phyloP scores from a whole-genome alignment of 2,113 vertebrate genomes.

The Melanerpes aurifrons region DNA sequence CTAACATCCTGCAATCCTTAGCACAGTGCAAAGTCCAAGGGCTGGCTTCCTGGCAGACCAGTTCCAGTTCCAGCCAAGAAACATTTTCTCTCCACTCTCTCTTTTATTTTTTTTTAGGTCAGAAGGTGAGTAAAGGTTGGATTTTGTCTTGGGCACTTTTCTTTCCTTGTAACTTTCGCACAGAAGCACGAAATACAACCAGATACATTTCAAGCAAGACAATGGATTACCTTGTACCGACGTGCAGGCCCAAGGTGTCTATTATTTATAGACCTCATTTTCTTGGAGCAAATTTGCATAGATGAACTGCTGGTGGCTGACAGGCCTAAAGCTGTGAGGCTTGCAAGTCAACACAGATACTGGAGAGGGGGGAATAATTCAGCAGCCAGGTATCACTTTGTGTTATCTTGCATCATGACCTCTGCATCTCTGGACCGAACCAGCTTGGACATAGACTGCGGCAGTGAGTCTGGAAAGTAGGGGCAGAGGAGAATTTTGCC shows the following conservation, averaged over 20 bases:
- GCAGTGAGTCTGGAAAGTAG: not conserved
- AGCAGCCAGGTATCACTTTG: not conserved
- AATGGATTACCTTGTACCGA: constrained; percentile 1
- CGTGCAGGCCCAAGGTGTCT: constrained; percentile 51
- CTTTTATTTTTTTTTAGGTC: not conserved
- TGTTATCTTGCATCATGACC: not conserved
- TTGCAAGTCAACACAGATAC: not conserved
- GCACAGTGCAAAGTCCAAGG: not conserved
- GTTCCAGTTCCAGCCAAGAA: not conserved
- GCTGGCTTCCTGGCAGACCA: not conserved
- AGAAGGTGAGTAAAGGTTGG: not conserved
- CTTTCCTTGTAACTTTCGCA: not conserved
- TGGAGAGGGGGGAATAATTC: not conserved
- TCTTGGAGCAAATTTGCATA: constrained; percentile 28
- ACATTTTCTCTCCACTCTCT: not conserved
- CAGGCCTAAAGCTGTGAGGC: constrained; percentile 17
- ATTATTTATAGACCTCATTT: constrained; percentile 66
- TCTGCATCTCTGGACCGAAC: rapidly evolving
- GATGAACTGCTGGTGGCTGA: constrained; percentile 2
- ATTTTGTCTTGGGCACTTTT: constrained; percentile 14
- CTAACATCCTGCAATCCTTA: too few relatives aligned
- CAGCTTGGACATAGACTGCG: not conserved
- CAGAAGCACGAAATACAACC: not conserved
- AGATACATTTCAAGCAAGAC: not conserved
- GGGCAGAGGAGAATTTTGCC: not conserved